These are phyloP conservation scores for Leptopilina syphax DNA, from an alignment of 2,888 invertebrate genomes.

Conservation along the genomic window DNA sequence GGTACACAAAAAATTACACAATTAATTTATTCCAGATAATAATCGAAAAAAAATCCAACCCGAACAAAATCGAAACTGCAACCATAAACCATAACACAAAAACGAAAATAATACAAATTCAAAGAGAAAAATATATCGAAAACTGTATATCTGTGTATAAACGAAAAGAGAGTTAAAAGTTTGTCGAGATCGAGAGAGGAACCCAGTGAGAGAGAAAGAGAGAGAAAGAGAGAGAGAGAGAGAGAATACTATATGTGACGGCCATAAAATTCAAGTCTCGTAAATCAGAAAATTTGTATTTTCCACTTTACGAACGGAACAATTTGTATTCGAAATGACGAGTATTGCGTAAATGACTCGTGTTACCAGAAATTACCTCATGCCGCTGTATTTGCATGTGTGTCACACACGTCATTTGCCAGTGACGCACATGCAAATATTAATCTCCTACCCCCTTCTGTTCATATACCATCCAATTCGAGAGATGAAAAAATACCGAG, in stretches of 20 bases:
- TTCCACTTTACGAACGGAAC: constrained; percentile 27
- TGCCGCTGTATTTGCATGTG: constrained; percentile 53
- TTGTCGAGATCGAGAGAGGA: too few species aligned
- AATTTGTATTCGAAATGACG: constrained; percentile 34
- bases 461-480: constrained; percentile 35
- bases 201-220: too few species aligned
- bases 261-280: constrained; percentile 10
- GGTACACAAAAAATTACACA: too few species aligned
- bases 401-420: constrained; percentile 49
- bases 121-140: too few species aligned
- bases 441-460: constrained; percentile 44
- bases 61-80: too few species aligned
- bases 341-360: constrained; percentile 43
- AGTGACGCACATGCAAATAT: constrained; percentile 54
- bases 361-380: constrained; percentile 36
- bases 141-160: too few species aligned
- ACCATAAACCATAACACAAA: background rate
- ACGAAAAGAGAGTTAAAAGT: too few species aligned
- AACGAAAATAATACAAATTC: background rate
- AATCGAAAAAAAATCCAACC: too few species aligned
- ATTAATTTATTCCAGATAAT: too few species aligned
- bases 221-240: too few species aligned
- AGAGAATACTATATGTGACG: background rate
- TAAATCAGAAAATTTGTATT: constrained; percentile 1
- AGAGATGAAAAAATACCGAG: constrained; percentile 39